Evolutionary conservation across 2,888 invertebrate species (phyloP).

Genomic region (Hermaeophaga mercurialis): DNA sequence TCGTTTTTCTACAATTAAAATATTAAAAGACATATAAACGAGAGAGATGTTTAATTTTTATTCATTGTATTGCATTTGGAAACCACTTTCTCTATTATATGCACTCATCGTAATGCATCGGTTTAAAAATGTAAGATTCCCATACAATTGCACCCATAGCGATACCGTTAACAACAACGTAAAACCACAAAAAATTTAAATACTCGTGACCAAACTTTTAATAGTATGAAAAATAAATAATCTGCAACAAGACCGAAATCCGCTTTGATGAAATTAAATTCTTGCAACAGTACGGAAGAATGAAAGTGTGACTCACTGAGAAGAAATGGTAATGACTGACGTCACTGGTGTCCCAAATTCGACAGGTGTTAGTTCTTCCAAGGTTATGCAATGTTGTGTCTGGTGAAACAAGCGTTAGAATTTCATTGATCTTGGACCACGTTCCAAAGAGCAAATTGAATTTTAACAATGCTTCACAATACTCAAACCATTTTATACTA

Average conservation of each 20-base stretch:
- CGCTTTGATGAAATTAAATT: conserved; percentile 6
- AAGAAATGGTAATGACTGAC: conserved; percentile 17
- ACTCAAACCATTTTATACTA: too few relatives aligned
- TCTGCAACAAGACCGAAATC: neutral
- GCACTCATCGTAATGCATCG: conserved; percentile 12
- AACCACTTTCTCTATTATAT: conserved; percentile 27
- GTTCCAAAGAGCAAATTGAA: too few relatives aligned
- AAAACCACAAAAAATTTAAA: conserved; percentile 17
- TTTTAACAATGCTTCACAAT: too few relatives aligned
- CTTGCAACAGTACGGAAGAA: neutral
- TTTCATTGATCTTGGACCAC: neutral
- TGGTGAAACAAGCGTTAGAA: neutral
- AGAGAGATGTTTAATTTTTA: too few relatives aligned
- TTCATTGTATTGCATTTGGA: too few relatives aligned
- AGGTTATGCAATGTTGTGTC: conserved; percentile 20
- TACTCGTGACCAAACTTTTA: conserved; percentile 5
- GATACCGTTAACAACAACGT: conserved; percentile 7
- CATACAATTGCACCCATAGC: conserved; percentile 11
- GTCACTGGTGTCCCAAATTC: conserved; percentile 21
- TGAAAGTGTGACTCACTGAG: conserved; percentile 23
- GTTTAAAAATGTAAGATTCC: conserved; percentile 24
- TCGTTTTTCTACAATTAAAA: too few relatives aligned
- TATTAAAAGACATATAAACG: too few relatives aligned
- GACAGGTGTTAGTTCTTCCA: conserved; percentile 15
- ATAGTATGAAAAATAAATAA: neutral